phyloP scores from a whole-genome alignment of 2,888 invertebrate genomes.

The Therioaphis trifolii region DNA sequence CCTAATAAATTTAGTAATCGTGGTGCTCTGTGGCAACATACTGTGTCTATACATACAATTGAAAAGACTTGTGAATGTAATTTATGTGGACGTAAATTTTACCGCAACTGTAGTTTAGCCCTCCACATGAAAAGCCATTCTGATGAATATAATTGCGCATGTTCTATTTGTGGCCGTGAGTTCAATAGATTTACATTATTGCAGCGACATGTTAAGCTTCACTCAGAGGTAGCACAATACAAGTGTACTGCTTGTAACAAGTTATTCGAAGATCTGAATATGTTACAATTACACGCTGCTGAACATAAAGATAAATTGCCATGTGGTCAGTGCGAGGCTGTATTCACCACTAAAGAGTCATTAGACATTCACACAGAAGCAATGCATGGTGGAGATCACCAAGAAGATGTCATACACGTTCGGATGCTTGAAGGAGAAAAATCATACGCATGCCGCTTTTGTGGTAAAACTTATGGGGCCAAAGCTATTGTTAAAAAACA shows the following conservation, averaged over 20 bases:
- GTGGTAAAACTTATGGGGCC: slow-evolving; percentile 65
- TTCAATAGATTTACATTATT: slow-evolving; percentile 65
- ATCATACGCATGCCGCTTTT: slow-evolving; percentile 64
- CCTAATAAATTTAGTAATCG: slow-evolving; percentile 65
- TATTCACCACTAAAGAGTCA: slow-evolving; percentile 64
- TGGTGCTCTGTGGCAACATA: slow-evolving; percentile 66
- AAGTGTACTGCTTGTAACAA: slow-evolving; percentile 64
- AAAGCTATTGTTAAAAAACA: slow-evolving; percentile 66
- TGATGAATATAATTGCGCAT: slow-evolving; percentile 65
- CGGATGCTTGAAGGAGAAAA: slow-evolving; percentile 57
- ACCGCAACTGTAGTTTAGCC: slow-evolving; percentile 65
- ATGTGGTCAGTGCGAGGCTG: slow-evolving; percentile 63
- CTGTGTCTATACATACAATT: slow-evolving; percentile 65
- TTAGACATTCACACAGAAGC: slow-evolving; percentile 63
- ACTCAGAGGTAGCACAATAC: slow-evolving; percentile 59
- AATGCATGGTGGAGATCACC: slow-evolving; percentile 62
- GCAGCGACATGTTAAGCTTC: slow-evolving; percentile 65
- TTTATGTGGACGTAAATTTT: slow-evolving; percentile 66
- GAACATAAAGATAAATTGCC: slow-evolving; percentile 64
- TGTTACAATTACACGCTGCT: slow-evolving; percentile 63
- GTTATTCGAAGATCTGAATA: slow-evolving; percentile 64
- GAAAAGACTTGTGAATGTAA: slow-evolving; percentile 66
- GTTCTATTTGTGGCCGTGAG: slow-evolving; percentile 65
- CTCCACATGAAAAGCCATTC: slow-evolving; percentile 66
- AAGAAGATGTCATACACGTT: slow-evolving; percentile 44